Conservation (phyloP, 2,888 invertebrate species). For the Ephialtes manifestator region DNA sequence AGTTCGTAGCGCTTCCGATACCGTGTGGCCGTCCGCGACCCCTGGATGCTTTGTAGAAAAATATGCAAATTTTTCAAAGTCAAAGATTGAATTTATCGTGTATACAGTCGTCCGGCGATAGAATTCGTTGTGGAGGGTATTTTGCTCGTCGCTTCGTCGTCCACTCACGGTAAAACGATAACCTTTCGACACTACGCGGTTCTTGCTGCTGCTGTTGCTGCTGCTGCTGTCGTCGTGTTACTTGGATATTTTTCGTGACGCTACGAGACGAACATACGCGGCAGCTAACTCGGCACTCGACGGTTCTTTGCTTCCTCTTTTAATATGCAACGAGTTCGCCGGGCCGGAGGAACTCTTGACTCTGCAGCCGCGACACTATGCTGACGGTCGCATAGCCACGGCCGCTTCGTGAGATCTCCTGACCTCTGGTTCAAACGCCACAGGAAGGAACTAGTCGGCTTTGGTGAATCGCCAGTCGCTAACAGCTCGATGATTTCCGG, state of each 20-base stretch:
- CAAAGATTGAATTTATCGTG: conserved; percentile 81
- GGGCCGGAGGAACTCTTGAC: conserved; percentile 77
- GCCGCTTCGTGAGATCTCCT: conserved; percentile 50
- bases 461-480: conserved; percentile 4
- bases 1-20: conserved; percentile 81
- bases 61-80: conserved; percentile 82
- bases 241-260: conserved; percentile 8
- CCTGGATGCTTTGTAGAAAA: conserved; percentile 69
- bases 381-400: conserved; percentile 62
- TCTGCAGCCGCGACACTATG: conserved; percentile 56
- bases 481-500: conserved; percentile 13
- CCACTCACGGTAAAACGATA: conserved; percentile 73
- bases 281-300: conserved; percentile 68
- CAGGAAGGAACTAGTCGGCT: conserved; percentile 60
- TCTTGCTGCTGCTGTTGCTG: neutral
- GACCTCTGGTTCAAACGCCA: conserved; percentile 69
- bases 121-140: conserved; percentile 46
- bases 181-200: conserved; percentile 77
- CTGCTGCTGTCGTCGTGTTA: neutral
- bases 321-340: conserved; percentile 83
- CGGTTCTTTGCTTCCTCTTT: conserved; percentile 80
- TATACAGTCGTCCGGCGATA: conserved; percentile 28
- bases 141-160: conserved; percentile 50
- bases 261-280: conserved; percentile 66
- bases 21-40: conserved; percentile 28